Evolutionary conservation across 2,113 vertebrate species (phyloP).

Genomic region (Hypomesus transpacificus): DNA sequence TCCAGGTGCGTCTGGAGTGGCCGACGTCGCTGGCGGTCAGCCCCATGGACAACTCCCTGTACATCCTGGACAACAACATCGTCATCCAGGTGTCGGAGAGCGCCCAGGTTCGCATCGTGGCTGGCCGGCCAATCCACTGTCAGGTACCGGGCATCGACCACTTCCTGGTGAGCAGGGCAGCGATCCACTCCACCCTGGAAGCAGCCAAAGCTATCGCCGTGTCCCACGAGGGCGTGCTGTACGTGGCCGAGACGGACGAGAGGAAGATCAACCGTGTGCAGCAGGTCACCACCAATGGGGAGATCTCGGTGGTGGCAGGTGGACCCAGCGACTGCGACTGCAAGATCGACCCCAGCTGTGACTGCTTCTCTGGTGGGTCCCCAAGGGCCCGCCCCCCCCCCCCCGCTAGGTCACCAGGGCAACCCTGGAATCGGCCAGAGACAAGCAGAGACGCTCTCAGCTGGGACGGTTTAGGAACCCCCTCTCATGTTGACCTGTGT

Average conservation of each 20-base stretch:
- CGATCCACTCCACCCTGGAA: slow-evolving; percentile 88
- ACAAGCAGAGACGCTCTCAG: too few species aligned
- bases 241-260: slow-evolving; percentile 94
- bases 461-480: too few species aligned
- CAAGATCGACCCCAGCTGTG: slow-evolving; percentile 98
- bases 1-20: slow-evolving; percentile 92
- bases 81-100: slow-evolving; percentile 90
- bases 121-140: slow-evolving; percentile 95
- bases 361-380: slow-evolving; percentile 91
- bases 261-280: slow-evolving; percentile 96
- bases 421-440: too few species aligned
- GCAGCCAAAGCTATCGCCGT: slow-evolving; percentile 89
- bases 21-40: slow-evolving; percentile 94
- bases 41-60: slow-evolving; percentile 94
- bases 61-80: slow-evolving; percentile 97
- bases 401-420: too few species aligned
- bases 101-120: slow-evolving; percentile 87
- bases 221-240: slow-evolving; percentile 89
- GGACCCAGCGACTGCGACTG: slow-evolving; percentile 95
- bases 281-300: slow-evolving; percentile 91
- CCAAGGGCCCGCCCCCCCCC: not conserved
- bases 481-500: too few species aligned
- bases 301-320: slow-evolving; percentile 89
- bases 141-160: slow-evolving; percentile 91
- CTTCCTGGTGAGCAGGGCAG: slow-evolving; percentile 86